phyloP scores from a whole-genome alignment of 2,888 invertebrate species.

The Pachycephus smyrnensis region DNA sequence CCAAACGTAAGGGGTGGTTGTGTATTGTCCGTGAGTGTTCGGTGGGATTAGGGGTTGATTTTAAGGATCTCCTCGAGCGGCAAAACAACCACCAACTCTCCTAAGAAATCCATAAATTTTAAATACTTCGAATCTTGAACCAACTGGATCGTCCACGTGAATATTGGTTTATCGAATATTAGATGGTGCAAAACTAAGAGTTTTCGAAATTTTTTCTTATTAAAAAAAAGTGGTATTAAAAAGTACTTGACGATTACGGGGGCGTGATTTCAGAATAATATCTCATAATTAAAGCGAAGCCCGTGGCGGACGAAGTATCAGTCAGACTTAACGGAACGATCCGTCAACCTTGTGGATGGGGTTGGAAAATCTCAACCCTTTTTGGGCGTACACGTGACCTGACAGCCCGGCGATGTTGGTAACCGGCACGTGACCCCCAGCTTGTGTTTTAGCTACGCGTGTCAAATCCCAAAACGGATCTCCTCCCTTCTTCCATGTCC shows the following conservation, averaged over 20 bases:
- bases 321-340: slow-evolving; percentile 64
- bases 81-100: background rate
- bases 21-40: slow-evolving; percentile 7
- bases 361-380: slow-evolving; percentile 66
- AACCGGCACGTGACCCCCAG: slow-evolving; percentile 52
- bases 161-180: background rate
- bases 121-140: background rate
- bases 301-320: slow-evolving; percentile 59
- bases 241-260: slow-evolving; percentile 52
- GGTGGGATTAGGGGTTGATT: slow-evolving; percentile 11
- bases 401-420: slow-evolving; percentile 43
- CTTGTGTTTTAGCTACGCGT: slow-evolving; percentile 64
- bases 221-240: slow-evolving; percentile 59
- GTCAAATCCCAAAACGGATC: slow-evolving; percentile 63
- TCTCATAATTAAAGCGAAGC: slow-evolving; percentile 64
- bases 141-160: background rate
- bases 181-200: background rate
- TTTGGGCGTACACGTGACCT: slow-evolving; percentile 63
- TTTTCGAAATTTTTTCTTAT: background rate
- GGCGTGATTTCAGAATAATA: slow-evolving; percentile 63
- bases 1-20: background rate
- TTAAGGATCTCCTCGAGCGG: background rate
- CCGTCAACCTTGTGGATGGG: slow-evolving; percentile 49
- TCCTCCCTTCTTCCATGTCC: slow-evolving; percentile 13
- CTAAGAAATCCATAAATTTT: background rate